Evolutionary conservation across 2,113 vertebrate species (phyloP).

Genomic region (Petromus typicus): DNA sequence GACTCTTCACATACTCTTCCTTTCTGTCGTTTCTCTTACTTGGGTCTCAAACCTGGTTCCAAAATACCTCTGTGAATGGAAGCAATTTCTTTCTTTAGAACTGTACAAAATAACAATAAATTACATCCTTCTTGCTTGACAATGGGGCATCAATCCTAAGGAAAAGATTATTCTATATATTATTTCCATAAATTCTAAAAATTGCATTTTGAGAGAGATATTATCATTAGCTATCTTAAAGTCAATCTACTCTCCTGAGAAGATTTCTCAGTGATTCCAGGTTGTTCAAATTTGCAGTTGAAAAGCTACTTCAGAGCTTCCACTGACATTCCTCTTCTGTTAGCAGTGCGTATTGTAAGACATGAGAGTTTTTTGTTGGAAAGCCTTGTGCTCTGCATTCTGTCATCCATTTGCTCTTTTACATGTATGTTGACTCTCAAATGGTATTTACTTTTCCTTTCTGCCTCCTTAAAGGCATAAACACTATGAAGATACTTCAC

Average conservation of each 20-base stretch:
- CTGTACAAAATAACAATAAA: background rate
- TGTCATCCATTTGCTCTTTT: slow-evolving; percentile 42
- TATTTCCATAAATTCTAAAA: background rate
- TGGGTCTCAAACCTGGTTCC: background rate
- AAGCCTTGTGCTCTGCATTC: background rate
- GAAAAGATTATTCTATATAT: background rate
- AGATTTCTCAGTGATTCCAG: background rate
- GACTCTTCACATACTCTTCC: background rate
- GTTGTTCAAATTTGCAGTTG: background rate
- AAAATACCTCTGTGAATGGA: background rate
- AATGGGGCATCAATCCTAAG: background rate
- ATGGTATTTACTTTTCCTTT: slow-evolving; percentile 42
- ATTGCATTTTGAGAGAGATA: background rate
- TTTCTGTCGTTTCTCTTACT: background rate
- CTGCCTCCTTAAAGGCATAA: slow-evolving; percentile 1
- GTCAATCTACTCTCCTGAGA: background rate
- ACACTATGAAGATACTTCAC: background rate
- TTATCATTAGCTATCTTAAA: background rate
- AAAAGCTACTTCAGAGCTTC: background rate
- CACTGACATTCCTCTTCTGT: background rate
- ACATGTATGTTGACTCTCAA: slow-evolving; percentile 39
- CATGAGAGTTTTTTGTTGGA: slow-evolving; percentile 7
- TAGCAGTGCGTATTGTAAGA: background rate
- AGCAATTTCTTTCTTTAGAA: background rate
- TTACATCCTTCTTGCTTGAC: background rate